A percentile compares a stretch with the other conserved stretches of the same genome.
phyloP scores from a whole-genome alignment of 2,888 invertebrate genomes.

The Orchesella flavescens region DNA sequence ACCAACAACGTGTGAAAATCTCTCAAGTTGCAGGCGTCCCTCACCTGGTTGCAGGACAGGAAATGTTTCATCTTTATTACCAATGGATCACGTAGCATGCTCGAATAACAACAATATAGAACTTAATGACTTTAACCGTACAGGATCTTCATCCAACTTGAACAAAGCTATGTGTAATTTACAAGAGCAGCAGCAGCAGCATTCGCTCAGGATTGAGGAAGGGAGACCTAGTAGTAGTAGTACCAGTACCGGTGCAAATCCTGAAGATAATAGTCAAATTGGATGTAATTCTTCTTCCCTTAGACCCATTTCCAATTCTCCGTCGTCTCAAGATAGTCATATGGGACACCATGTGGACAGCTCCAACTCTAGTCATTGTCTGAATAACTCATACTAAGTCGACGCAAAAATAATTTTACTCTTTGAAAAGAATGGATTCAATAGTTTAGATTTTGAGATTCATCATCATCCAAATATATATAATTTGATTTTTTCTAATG shows the following conservation, averaged over 20 bases:
- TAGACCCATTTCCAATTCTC: constrained; percentile 17
- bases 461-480: no score
- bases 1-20: constrained; percentile 25
- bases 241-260: not conserved
- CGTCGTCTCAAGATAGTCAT: constrained; percentile 28
- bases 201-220: not conserved
- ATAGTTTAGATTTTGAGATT: no score
- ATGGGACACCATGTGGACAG: constrained; percentile 39
- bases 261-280: not conserved
- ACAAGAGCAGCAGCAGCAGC: constrained; percentile 1
- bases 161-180: constrained; percentile 1
- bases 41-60: constrained; percentile 30
- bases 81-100: constrained; percentile 39
- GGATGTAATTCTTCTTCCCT: constrained; percentile 2
- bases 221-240: not conserved
- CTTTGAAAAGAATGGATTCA: no score
- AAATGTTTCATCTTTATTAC: constrained; percentile 19
- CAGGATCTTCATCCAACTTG: not conserved
- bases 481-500: no score
- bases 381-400: constrained; percentile 24
- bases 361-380: constrained; percentile 58
- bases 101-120: constrained; percentile 56
- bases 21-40: constrained; percentile 50
- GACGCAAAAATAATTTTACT: no score
- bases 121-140: constrained; percentile 50